Evolutionary conservation across 2,797 vertebrate species (phyloP), one percentile per base, ranked within the genome.

Genomic region (Champsocephalus esox): DNA sequence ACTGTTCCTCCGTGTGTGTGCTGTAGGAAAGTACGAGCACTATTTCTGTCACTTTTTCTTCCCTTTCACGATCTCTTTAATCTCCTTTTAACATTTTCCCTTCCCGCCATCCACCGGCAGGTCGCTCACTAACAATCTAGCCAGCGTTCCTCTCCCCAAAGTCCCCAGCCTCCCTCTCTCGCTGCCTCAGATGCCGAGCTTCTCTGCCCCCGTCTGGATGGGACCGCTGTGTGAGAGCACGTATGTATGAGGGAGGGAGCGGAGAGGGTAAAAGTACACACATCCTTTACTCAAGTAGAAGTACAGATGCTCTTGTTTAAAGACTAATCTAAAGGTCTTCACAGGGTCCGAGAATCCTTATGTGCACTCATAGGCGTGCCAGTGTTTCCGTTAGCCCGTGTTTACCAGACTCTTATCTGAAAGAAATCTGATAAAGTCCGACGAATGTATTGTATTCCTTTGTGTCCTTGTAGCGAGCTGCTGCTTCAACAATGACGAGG

Each of bases 71-170:
- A 58, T 60, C 62, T 3, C 34, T 34, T 8, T 34, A 6, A 8
- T 28, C 34, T 75, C 66, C 64, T 75, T 64, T 55, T 8, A 24
- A 56, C 45, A 3, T 61, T 70, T 59, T 51, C 11, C 21, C 10
- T 58, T 19, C 19, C 17, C 13, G 14, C 66, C 32, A 2, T 58
- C 28, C 9, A 54, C 72, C 24, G 55, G 89, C 96, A 99, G 97
- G 96, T 98, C 95, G 69, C 95, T 99, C 93, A 97, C 97, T 94
- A 97, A 97, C 96, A 98, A 96, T 95, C 96, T 99, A 92, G 96
- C 96, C 72, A 97, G 95, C 92, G 96, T 99, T 94, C 96, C 97
- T 92, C 97, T 99, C 91, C 97, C 96, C 94, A 99, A 97, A 96
- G 97, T 99, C 91, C 95, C 97, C 94, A 96, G 95, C 93, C 96